Percentiles rank a stretch among this genome's conserved stretches.
phyloP scores from a whole-genome alignment of 1,140 invertebrate species.

The Diachasmimorpha longicaudata region DNA sequence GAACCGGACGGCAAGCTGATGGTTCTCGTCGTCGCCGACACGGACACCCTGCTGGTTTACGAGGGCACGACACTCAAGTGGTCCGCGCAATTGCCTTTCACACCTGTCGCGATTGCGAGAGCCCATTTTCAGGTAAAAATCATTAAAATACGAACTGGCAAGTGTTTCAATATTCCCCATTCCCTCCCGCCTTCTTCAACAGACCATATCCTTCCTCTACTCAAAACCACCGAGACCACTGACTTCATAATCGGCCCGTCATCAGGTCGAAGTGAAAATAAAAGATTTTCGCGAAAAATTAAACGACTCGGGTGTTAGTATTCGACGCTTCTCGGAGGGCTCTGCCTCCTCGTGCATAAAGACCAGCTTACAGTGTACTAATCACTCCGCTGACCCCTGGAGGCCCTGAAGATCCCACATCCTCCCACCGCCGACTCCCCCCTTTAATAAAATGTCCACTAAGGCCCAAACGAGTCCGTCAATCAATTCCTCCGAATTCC shows the following conservation, averaged over 20 bases:
- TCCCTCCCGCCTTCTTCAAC: too few relatives aligned
- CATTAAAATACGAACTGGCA: not conserved
- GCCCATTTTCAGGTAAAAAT: conserved; percentile 66
- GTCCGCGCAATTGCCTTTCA: conserved; percentile 81
- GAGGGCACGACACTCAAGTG: conserved; percentile 80
- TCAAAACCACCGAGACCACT: too few relatives aligned
- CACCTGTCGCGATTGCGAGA: conserved; percentile 72
- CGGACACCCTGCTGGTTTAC: conserved; percentile 77
- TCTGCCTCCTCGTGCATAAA: too few relatives aligned
- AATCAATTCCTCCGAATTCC: conserved; percentile 12
- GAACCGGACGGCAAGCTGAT: conserved; percentile 70
- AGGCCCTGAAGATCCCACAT: conserved; percentile 28
- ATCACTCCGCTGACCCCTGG: conserved; percentile 37
- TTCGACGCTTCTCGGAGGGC: too few relatives aligned
- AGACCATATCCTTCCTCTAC: too few relatives aligned
- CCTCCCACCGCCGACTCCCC: conserved; percentile 17
- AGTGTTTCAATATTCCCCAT: not conserved
- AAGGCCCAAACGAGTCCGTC: not conserved
- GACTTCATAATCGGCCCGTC: too few relatives aligned
- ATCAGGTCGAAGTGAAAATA: too few relatives aligned
- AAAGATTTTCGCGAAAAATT: too few relatives aligned
- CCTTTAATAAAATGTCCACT: conserved; percentile 32
- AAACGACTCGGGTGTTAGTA: too few relatives aligned
- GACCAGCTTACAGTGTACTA: too few relatives aligned
- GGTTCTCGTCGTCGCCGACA: conserved; percentile 73